Base-by-base conservation (phyloP, 1,140 invertebrate species). In the Drosophila sucinea region DNA sequence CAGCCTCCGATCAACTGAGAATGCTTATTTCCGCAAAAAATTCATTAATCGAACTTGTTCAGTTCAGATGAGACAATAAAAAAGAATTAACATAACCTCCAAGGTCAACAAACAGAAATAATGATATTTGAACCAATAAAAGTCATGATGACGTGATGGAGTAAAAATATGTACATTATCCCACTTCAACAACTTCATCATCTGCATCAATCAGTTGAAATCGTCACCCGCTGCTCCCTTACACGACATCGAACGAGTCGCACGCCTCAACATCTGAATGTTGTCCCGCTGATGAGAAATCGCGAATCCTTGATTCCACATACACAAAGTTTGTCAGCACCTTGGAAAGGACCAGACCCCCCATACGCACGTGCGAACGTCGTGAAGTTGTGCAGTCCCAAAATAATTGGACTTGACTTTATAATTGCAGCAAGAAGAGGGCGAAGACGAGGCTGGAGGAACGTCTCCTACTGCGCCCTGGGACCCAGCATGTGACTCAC, bases 331-430 rank as follows among this genome's bases (percentile, higher is more conserved):
- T 25, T 76, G 73, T 68, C 86, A 84, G 60, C 74, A 72, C 73
- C 73, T 79, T 79, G 54, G 69, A 54, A 67, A 47, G 25, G 64
- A 4, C 25, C 44, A 51, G 87, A 90, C 87, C 87, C 87, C 87
- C 87, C 87, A 87, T 79, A 90, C 73, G 70, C 87, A 90, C 80
- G 80, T 90, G 87, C 87, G 87, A 87, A 90, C 73, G 47, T 89
- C 67, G 73, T 58, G 44, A 56, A 64, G 58, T 63, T 29, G 35
- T 32, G 23, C 7, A 47, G 44, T 51, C 44, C 7, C 25, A 56
- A 83, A 87, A 87, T 87, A 87, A 87, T 87, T 87, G 80, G 44
- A 84, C 69, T 90, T 84, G 85, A 89, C 85, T 89, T 78, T 74
- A 66, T 83, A 87, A 87, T 87, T 87, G 84, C 73, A 82, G 79